Base-by-base conservation (phyloP, 64 coral and sea anemone species). In the Stylophora pistillata region DNA sequence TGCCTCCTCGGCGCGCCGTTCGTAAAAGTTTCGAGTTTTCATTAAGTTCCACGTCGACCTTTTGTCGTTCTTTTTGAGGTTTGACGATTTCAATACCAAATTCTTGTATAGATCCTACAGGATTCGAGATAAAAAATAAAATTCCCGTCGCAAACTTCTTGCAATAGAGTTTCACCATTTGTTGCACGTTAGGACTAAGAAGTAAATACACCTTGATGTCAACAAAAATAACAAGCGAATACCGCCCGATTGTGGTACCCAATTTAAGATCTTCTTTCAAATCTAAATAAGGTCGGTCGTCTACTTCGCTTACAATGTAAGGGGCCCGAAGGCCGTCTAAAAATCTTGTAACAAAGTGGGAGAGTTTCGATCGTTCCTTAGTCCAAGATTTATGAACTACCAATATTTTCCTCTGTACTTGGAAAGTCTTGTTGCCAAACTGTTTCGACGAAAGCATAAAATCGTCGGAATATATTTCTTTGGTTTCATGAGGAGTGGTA, bases 191-290 rank as follows among this genome's bases (percentile, higher is more conserved):
- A 1, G 71, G 93, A 57, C 92, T 99, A 13, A 99, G 93, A 18
- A 90, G 88, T 25, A 99, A 81, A 69, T 95, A 99, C 3, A 90
- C 90, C 86, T 95, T 89, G 23, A 99, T 91, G 72, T 99, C 93
- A 15, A 95, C 61, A 16, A 99, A 99, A 16, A 95, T 89, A 55
- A 99, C 73, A 30, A 99, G 70, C 4, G 97, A 92, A 56, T 99
- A 99, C 72, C 74, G 89, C 18, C 89, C 97, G 15, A 66, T 90
- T 12, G 66, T 16, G 4, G 85, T 72, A 17, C 89, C 74, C 33
- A 82, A 72, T 34, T 60, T 84, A 31, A 99, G 66, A 33, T 88
- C 91, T 34, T 82, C 71, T 87, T 91, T 95, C 13, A 99, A 57
- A 53, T 95, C 87, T 14, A 89, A 79, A 18, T 95, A 95, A 25